These are phyloP conservation scores for Eustalomyia histrio DNA, from an alignment of 2,888 invertebrate species.

Conservation along the genomic window DNA sequence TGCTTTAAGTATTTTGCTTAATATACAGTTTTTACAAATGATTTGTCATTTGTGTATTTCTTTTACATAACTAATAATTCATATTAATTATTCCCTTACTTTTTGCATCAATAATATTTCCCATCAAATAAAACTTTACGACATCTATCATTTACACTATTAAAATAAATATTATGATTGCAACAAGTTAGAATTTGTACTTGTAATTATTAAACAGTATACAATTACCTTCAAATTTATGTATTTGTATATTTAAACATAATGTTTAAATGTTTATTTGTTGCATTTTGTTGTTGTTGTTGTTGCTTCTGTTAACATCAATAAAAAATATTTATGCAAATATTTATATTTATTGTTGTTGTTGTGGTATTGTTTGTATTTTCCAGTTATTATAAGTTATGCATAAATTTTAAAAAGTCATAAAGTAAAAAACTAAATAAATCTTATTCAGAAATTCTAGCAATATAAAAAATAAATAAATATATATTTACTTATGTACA, in stretches of 20 bases:
- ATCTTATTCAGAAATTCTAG: conserved; percentile 29
- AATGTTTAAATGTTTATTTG: neutral
- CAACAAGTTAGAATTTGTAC: neutral
- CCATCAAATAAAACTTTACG: neutral
- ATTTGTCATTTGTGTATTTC: no score
- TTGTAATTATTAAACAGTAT: neutral
- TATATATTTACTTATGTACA: no score
- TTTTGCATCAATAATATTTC: neutral
- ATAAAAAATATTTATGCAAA: conserved; percentile 37
- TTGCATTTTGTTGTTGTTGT: neutral
- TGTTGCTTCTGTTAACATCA: neutral
- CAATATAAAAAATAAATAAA: conserved; percentile 2
- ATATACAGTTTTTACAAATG: no score
- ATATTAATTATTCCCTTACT: neutral
- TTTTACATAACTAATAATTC: neutral
- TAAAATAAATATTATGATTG: no score
- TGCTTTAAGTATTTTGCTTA: no score
- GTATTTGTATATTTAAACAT: neutral
- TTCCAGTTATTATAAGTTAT: conserved; percentile 28
- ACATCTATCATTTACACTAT: neutral
- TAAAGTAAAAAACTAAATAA: conserved; percentile 22
- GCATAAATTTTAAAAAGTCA: conserved; percentile 44
- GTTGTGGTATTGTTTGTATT: conserved; percentile 4
- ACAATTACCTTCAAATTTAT: neutral
- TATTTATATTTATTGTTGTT: neutral